Evolutionary conservation across 1,140 invertebrate species (phyloP).

Genomic region (Drosophila carrolli): DNA sequence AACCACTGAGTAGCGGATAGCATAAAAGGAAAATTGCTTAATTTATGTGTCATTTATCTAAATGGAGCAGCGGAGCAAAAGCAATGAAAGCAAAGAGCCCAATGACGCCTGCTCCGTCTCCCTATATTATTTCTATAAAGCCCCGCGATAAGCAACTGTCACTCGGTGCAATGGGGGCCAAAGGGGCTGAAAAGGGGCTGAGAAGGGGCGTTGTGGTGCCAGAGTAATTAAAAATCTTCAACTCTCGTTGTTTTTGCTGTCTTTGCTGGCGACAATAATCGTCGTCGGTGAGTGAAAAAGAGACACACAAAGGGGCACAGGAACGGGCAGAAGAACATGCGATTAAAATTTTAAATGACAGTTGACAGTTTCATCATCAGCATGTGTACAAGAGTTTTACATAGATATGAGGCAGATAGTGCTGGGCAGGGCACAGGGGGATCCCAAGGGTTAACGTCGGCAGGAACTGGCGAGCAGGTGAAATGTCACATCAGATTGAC

Average conservation of each 20-base stretch:
- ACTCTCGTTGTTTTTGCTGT: constrained; percentile 28
- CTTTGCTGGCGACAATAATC: constrained; percentile 39
- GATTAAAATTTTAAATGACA: constrained; percentile 65
- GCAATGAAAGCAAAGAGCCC: constrained; percentile 44
- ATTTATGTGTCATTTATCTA: constrained; percentile 82
- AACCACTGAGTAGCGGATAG: constrained; percentile 35
- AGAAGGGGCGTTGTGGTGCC: constrained; percentile 27
- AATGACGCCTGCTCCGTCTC: constrained; percentile 36
- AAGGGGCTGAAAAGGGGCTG: not conserved
- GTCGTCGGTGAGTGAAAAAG: constrained; percentile 13
- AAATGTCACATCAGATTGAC: constrained; percentile 58
- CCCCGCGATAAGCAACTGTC: constrained; percentile 53
- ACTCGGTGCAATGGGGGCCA: constrained; percentile 2
- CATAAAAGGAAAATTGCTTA: constrained; percentile 81
- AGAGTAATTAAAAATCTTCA: constrained; percentile 53
- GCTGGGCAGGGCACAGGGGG: not conserved
- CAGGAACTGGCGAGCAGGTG: constrained; percentile 59
- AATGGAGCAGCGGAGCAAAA: constrained; percentile 67
- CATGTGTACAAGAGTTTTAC: constrained; percentile 54
- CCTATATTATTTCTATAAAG: constrained; percentile 48
- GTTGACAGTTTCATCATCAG: constrained; percentile 65
- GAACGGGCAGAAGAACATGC: constrained; percentile 32
- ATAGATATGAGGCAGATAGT: constrained; percentile 37
- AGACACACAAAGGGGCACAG: constrained; percentile 4
- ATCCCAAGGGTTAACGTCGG: not conserved